Evolutionary conservation across 2,113 vertebrate genomes (phyloP), one percentile per base, ranked within the genome.

Genomic region (Urocitellus parryii): DNA sequence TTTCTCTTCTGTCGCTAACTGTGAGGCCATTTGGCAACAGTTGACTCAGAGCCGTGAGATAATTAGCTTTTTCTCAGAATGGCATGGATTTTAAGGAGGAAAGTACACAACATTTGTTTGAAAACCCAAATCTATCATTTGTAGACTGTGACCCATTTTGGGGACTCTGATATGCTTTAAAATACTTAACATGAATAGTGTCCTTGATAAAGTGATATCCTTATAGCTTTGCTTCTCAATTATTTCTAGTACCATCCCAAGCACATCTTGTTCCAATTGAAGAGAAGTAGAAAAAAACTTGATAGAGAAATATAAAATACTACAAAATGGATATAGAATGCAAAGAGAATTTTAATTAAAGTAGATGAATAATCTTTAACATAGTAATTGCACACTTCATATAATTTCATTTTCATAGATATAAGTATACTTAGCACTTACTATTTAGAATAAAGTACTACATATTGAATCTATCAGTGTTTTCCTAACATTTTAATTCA

Each of bases 41-140:
- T 97, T 98, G 97, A 96, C 97, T 97, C 97, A 89, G 97, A 97
- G 95, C 92, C 97, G 98, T 97, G 95, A 98, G 98, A 98, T 99
- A 99, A 99, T 99, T 99, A 99, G 98, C 97, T 98, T 97, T 98
- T 98, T 87, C 98, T 98, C 98, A 97, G 96, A 98, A 96, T 98
- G 96, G 96, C 58, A 86, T 93, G 97, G 91, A 96, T 90, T 95
- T 93, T 93, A 97, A 90, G 73, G 93, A 91, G 74, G 53, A 97
- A 94, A 91, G 98, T 98, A 98, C 3, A 20, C 37, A 96, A 90
- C 68, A 96, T 97, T 97, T 95, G 94, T 96, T 97, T 80, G 61
- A 22, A 91, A 90, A 83, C 37, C 90, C 80, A 89, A 96, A 92
- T 56, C 20, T 87, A 97, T 72, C 61, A 96, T 96, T 95, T 96